phyloP scores from a whole-genome alignment of 64 coral and sea anemone species.

The Actinia equina region DNA sequence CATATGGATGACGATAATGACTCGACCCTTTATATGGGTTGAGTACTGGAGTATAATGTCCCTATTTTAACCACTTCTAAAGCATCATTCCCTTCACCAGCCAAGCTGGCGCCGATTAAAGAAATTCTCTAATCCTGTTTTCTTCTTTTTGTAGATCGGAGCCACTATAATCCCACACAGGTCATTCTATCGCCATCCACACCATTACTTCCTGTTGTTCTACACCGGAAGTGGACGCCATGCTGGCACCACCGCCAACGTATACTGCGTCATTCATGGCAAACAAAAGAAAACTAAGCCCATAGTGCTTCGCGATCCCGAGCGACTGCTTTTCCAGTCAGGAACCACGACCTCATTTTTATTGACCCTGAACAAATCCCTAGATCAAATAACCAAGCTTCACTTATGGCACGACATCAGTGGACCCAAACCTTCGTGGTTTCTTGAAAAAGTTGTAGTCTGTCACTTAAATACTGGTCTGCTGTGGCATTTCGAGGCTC shows the following conservation, averaged over 20 bases:
- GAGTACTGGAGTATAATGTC: no score
- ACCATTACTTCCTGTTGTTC: constrained; percentile 59
- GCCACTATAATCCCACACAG: constrained; percentile 62
- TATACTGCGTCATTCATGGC: constrained; percentile 57
- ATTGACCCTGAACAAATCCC: constrained; percentile 40
- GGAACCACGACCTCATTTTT: constrained; percentile 47
- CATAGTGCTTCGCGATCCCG: constrained; percentile 56
- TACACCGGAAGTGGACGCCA: constrained; percentile 66
- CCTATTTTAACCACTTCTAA: no score
- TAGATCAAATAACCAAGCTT: constrained; percentile 51
- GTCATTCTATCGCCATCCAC: constrained; percentile 42
- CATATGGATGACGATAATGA: no score
- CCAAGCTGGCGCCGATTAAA: no score
- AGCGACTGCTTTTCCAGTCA: constrained; percentile 49
- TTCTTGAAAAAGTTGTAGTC: constrained; percentile 59
- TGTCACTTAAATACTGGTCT: constrained; percentile 56
- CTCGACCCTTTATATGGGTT: no score
- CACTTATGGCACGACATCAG: constrained; percentile 70
- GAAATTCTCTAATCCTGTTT: neutral
- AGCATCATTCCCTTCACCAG: no score
- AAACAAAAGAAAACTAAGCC: constrained; percentile 55
- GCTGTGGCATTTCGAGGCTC: constrained; percentile 58
- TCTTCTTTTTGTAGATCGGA: constrained; percentile 21
- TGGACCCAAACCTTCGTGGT: constrained; percentile 63
- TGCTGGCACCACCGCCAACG: constrained; percentile 54